Base-by-base conservation (phyloP, 2,888 invertebrate genomes). In the Anodontia alba region DNA sequence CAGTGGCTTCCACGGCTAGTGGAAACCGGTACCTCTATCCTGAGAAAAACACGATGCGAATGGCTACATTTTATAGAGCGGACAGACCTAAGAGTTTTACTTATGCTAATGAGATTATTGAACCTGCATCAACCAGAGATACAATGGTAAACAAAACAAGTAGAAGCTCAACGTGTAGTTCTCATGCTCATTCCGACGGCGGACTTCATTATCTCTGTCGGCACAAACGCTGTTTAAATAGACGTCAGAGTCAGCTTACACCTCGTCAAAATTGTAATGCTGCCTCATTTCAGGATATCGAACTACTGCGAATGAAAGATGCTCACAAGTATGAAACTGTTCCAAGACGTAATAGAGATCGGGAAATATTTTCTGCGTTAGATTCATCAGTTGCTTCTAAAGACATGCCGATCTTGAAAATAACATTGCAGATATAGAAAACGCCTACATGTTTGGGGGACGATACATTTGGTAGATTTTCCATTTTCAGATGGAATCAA, bases 141-240 rank as follows among this genome's bases (percentile, higher is more conserved):
- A 88, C 88, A 0, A n/a, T 84, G 20, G 62, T 88, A 36, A 88
- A 88, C 62, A 62, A 77, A 26, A 86, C 86, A 12, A 86, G 83
- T 31, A 70, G 81, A 26, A 80, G 81, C 23, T 77, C 79, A 17
- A 81, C 86, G 3, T 81, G 83, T 23, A 88, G 85, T 57, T 83
- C 86, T 31, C 89, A 89, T 77, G 88, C 89, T 43, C 89, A 89
- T 75, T 89, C 89, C n/a, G 89, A 89, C 49, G 89, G 89, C 7
- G 84, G 87, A 33, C 79, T 89, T 3, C 89, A 89, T 70, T 87
- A 84, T 57, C 54, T 88, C 17, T 89, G 89, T 84, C 87, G 88
- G 69, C 87, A 88, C 73, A 89, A 89, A 81, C 80, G 85, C 36
- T 89, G 87, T 67, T 78, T 81, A 7, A 86, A 87, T 69, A 72